Evolutionary conservation across 2,113 vertebrate genomes (phyloP).

Genomic region (Hydrolagus affinis): DNA sequence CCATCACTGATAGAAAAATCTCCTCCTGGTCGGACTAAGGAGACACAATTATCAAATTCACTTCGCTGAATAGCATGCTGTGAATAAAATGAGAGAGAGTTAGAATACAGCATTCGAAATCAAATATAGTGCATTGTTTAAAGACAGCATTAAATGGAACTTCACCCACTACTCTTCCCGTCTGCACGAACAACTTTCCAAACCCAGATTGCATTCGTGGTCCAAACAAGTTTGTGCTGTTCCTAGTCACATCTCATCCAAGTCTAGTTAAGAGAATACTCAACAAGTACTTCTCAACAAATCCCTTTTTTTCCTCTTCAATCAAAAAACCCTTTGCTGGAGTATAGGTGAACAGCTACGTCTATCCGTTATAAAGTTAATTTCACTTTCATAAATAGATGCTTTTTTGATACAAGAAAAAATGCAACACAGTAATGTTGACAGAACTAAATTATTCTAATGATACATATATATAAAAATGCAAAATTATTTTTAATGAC

Average conservation of each 20-base stretch:
- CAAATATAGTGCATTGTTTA: not conserved
- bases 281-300: not conserved
- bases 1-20: constrained; percentile 53
- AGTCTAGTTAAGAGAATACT: too few relatives aligned
- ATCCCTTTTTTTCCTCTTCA: not conserved
- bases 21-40: constrained; percentile 60
- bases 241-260: not conserved
- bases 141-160: too few relatives aligned
- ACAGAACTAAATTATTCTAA: too few relatives aligned
- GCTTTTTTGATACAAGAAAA: too few relatives aligned
- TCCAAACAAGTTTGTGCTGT: not conserved
- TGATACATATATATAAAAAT: too few relatives aligned
- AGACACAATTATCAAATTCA: constrained; percentile 70
- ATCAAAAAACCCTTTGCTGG: not conserved
- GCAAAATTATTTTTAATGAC: too few relatives aligned
- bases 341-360: too few relatives aligned
- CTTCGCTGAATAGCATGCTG: constrained; percentile 82
- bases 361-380: too few relatives aligned
- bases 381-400: too few relatives aligned
- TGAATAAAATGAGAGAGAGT: constrained; percentile 18
- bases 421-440: too few relatives aligned
- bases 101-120: not conserved
- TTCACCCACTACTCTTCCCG: not conserved
- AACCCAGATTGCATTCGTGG: constrained; percentile 7
- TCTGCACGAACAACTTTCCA: not conserved